These are phyloP conservation scores for Sebastes trivittatus DNA, from an alignment of 2,797 vertebrate species.

Conservation along the genomic window DNA sequence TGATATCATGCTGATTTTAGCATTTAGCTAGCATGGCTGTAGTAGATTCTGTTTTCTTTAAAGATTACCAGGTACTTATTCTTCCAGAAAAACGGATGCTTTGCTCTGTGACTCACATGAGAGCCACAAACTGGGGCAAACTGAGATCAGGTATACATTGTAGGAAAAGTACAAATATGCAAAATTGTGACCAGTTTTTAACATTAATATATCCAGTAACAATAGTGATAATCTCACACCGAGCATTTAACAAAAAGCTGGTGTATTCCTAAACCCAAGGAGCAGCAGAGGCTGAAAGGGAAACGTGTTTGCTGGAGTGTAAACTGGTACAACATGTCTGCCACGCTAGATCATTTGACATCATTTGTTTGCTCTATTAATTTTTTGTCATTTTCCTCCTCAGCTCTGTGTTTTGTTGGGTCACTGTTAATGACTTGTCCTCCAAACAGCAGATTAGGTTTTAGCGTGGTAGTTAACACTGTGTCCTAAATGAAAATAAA, in stretches of 20 bases:
- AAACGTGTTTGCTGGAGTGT: conserved; percentile 25
- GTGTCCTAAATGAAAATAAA: conserved; percentile 56
- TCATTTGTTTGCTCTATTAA: conserved; percentile 72
- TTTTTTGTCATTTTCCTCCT: conserved; percentile 57
- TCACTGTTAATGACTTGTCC: conserved; percentile 60
- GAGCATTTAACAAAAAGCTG: not conserved
- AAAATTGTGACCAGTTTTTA: not conserved
- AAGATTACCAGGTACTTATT: not conserved
- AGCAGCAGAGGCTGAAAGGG: not conserved
- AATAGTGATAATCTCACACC: not conserved
- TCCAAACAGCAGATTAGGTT: conserved; percentile 58
- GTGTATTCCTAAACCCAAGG: not conserved
- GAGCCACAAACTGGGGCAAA: not conserved
- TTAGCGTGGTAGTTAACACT: conserved; percentile 8
- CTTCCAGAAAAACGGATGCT: not conserved
- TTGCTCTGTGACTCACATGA: not conserved
- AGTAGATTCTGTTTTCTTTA: not conserved
- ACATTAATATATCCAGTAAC: not conserved
- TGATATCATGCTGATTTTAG: not conserved
- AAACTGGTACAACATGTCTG: conserved; percentile 31
- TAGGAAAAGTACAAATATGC: not conserved
- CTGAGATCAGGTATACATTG: not conserved
- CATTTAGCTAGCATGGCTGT: not conserved
- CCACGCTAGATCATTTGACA: conserved; percentile 58
- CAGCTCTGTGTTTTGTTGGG: conserved; percentile 30